A percentile compares a stretch with the other conserved stretches of the same genome.
Evolutionary conservation across 30 jellyfish, hydroid and myxozoan genomes (phyloP).

Genomic region (Aurelia aurita complex sp. Pacific): DNA sequence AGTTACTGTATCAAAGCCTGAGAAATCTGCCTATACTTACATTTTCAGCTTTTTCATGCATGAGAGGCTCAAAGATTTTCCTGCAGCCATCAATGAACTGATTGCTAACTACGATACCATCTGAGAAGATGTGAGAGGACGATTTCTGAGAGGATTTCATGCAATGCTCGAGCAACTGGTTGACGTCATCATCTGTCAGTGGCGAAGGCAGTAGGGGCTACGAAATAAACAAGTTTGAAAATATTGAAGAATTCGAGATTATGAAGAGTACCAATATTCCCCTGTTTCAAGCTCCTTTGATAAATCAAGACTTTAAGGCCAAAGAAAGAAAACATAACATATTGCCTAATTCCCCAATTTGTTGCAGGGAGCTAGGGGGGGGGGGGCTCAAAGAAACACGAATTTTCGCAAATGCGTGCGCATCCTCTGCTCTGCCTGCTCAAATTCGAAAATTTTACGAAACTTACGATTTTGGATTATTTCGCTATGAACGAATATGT

Average conservation of each 20-base stretch:
- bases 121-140: slow-evolving; percentile 43
- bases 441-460: no score
- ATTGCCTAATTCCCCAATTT: not conserved
- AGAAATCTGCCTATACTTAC: slow-evolving; percentile 20
- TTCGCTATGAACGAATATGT: no score
- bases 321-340: not conserved
- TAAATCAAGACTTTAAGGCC: no score
- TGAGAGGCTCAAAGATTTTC: slow-evolving; percentile 63
- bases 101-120: slow-evolving; percentile 72
- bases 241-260: not conserved
- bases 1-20: no score
- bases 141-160: slow-evolving; percentile 56
- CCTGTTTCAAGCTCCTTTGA: no score
- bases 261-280: no score
- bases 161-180: slow-evolving; percentile 72
- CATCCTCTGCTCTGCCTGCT: no score
- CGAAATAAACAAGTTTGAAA: not conserved
- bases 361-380: not conserved
- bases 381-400: not conserved
- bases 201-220: slow-evolving; percentile 90
- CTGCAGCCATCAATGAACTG: slow-evolving; percentile 75
- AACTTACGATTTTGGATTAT: no score
- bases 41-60: slow-evolving; percentile 77
- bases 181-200: slow-evolving; percentile 70
- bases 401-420: not conserved